Evolutionary conservation across 2,888 invertebrate genomes (phyloP).

Genomic region (Drosophila gaucha): DNA sequence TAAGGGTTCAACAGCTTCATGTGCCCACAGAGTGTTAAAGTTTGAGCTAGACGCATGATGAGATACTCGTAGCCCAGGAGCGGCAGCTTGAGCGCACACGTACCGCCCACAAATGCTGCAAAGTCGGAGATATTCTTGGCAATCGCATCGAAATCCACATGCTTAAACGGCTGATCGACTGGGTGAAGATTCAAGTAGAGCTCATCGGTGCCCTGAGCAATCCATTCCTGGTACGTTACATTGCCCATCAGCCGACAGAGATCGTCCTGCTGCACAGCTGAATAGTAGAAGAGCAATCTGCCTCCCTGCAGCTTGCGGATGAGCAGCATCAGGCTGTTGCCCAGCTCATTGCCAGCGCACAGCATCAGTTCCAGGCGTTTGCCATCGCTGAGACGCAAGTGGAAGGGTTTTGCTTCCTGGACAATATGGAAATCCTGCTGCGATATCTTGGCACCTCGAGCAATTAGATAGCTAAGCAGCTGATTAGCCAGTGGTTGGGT

Average conservation of each 20-base stretch:
- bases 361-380: conserved; percentile 57
- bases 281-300: conserved; percentile 58
- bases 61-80: conserved; percentile 57
- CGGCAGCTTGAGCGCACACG: conserved; percentile 37
- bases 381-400: conserved; percentile 50
- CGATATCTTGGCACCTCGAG: conserved; percentile 35
- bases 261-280: conserved; percentile 58
- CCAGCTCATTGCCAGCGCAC: conserved; percentile 54
- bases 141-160: conserved; percentile 43
- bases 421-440: conserved; percentile 49
- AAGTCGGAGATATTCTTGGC: conserved; percentile 17
- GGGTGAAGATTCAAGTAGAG: conserved; percentile 51
- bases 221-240: conserved; percentile 47
- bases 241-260: conserved; percentile 49
- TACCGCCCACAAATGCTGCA: background rate
- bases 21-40: conserved; percentile 40
- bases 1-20: conserved; percentile 32
- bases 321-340: conserved; percentile 51
- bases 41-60: conserved; percentile 35
- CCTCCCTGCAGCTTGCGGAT: conserved; percentile 40
- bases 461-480: conserved; percentile 33
- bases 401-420: conserved; percentile 36
- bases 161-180: conserved; percentile 27
- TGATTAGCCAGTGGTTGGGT: conserved; percentile 53
- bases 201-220: conserved; percentile 50